Percentiles rank a stretch among this genome's conserved stretches.
Evolutionary conservation across 1,140 invertebrate species (phyloP).

Genomic region (Cyphomyrmex costatus): DNA sequence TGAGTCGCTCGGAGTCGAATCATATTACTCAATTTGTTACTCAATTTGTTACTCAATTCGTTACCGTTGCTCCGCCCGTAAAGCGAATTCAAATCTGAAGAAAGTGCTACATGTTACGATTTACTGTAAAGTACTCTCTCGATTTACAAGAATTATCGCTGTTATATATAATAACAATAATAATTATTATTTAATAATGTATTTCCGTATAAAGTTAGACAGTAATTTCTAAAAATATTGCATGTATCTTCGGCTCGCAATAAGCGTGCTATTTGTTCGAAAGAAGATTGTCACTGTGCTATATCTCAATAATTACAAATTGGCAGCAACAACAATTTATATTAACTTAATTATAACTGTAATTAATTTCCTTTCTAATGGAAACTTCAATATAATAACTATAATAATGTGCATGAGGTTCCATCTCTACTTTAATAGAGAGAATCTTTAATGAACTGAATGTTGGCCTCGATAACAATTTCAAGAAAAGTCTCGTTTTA

Average conservation of each 20-base stretch:
- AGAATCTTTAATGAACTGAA: conserved; percentile 1
- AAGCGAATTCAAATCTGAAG: conserved; percentile 36
- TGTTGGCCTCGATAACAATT: neutral
- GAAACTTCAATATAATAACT: neutral
- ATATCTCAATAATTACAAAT: conserved; percentile 17
- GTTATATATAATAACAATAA: no score
- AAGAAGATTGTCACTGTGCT: conserved; percentile 31
- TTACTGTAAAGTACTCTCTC: neutral
- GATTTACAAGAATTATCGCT: neutral
- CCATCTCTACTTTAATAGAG: neutral
- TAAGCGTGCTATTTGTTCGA: conserved; percentile 35
- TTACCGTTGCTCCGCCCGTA: neutral
- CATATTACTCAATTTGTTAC: conserved; percentile 42
- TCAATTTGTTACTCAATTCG: conserved; percentile 29
- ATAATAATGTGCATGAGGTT: neutral
- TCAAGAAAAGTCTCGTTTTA: neutral
- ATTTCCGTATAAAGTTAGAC: neutral
- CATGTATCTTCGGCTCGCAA: neutral
- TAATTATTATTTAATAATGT: no score
- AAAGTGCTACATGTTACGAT: neutral
- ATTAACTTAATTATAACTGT: conserved; percentile 33
- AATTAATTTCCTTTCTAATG: conserved; percentile 22
- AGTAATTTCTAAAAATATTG: neutral
- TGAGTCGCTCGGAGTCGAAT: conserved; percentile 12
- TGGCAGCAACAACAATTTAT: conserved; percentile 6